Conservation (phyloP, 2,113 vertebrate genomes). For the Morone chrysops region DNA sequence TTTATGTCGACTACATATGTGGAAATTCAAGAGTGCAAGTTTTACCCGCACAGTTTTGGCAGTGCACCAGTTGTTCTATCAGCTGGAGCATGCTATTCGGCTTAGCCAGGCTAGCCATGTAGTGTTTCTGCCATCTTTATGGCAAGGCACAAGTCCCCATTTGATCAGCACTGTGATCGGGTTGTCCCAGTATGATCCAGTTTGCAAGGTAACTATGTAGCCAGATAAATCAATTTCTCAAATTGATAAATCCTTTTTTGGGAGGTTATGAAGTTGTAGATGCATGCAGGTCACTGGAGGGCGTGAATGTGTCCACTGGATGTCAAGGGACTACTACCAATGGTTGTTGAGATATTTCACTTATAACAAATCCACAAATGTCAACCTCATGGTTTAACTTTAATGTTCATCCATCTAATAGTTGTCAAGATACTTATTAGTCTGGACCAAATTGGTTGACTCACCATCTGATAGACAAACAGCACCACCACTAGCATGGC, state of each 20-base stretch:
- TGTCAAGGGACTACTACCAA: neutral
- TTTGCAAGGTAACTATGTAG: no score
- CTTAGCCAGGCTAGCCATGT: no score
- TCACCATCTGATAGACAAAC: neutral
- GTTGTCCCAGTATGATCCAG: no score
- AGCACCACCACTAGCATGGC: no score
- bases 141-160: no score
- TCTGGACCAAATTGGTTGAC: neutral
- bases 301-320: neutral
- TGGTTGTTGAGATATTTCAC: neutral
- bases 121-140: no score
- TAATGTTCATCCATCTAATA: neutral
- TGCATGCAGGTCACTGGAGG: neutral
- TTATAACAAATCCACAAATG: neutral
- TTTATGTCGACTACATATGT: no score
- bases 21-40: no score
- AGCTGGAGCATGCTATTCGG: no score
- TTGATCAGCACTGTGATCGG: no score
- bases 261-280: neutral
- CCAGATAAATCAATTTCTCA: neutral
- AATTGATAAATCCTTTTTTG: neutral
- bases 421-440: neutral
- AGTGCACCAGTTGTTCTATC: no score
- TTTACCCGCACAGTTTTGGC: no score
- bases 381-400: neutral